Percentiles rank a stretch among this genome's conserved stretches.
phyloP scores from a whole-genome alignment of 2,888 invertebrate species.

The Coelopa pilipes region DNA sequence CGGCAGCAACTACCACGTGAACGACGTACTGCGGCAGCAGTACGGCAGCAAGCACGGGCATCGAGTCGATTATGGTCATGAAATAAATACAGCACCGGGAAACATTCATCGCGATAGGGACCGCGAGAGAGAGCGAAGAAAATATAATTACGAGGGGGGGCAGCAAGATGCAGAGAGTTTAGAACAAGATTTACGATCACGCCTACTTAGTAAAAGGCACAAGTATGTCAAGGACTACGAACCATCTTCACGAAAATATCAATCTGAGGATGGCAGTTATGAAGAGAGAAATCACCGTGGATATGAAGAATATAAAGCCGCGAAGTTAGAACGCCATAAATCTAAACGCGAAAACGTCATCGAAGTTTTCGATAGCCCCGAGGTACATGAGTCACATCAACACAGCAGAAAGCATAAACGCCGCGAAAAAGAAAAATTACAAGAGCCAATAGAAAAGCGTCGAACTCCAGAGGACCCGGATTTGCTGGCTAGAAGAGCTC shows the following conservation, averaged over 20 bases:
- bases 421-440: slow-evolving; percentile 50
- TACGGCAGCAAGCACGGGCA: slow-evolving; percentile 48
- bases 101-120: slow-evolving; percentile 26
- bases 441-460: slow-evolving; percentile 42
- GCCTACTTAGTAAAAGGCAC: slow-evolving; percentile 76
- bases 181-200: slow-evolving; percentile 80
- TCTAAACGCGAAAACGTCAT: slow-evolving; percentile 59
- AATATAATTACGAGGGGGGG: slow-evolving; percentile 52
- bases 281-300: slow-evolving; percentile 45
- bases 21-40: slow-evolving; percentile 31
- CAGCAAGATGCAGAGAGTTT: slow-evolving; percentile 71
- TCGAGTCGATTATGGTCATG: slow-evolving; percentile 28
- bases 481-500: slow-evolving; percentile 73
- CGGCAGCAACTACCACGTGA: slow-evolving; percentile 37
- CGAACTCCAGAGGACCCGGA: slow-evolving; percentile 66
- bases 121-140: slow-evolving; percentile 43
- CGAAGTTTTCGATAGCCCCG: slow-evolving; percentile 68
- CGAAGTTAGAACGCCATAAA: slow-evolving; percentile 47
- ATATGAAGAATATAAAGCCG: slow-evolving; percentile 44
- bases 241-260: slow-evolving; percentile 23
- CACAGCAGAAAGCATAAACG: slow-evolving; percentile 55
- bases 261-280: slow-evolving; percentile 34
- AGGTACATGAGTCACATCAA: slow-evolving; percentile 51
- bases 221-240: slow-evolving; percentile 72
- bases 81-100: slow-evolving; percentile 32